These are phyloP conservation scores for Petrophora chlorosata DNA, from an alignment of 2,888 invertebrate genomes.

Conservation along the genomic window DNA sequence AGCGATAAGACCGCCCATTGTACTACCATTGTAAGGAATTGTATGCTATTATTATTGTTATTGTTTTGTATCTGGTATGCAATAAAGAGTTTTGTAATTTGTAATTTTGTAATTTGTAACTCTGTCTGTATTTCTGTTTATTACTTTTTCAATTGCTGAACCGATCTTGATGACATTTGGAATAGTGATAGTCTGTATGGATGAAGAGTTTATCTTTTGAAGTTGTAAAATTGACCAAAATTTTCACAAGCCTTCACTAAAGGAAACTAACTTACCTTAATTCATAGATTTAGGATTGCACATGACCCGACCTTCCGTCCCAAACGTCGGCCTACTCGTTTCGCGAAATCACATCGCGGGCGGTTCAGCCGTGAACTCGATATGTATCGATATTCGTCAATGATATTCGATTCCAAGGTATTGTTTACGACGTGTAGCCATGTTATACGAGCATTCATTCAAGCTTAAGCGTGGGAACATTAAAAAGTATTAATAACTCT, in stretches of 20 bases:
- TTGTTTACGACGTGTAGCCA: constrained; percentile 5
- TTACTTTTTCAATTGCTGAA: too few relatives aligned
- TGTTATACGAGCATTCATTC: constrained; percentile 15
- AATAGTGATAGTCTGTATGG: too few relatives aligned
- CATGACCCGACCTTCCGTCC: constrained; percentile 32
- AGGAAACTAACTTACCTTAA: constrained; percentile 14
- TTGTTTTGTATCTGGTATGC: too few relatives aligned
- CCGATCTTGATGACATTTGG: too few relatives aligned
- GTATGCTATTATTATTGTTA: too few relatives aligned
- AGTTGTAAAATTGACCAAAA: too few relatives aligned
- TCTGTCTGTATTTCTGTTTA: too few relatives aligned
- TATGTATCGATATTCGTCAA: constrained; percentile 15
- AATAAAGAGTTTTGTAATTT: too few relatives aligned
- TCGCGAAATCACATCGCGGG: constrained; percentile 37
- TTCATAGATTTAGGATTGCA: background rate
- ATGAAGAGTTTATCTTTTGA: too few relatives aligned
- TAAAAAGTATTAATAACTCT: background rate
- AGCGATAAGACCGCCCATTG: too few relatives aligned
- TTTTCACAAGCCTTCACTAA: background rate
- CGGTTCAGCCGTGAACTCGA: constrained; percentile 37
- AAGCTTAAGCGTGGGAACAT: constrained; percentile 10
- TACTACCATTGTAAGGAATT: too few relatives aligned
- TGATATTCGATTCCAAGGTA: constrained; percentile 18
- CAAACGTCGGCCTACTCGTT: constrained; percentile 33
- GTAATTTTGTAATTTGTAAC: too few relatives aligned